These are phyloP conservation scores for Polyommatus icarus DNA, from an alignment of 2,888 invertebrate genomes.

Conservation along the genomic window DNA sequence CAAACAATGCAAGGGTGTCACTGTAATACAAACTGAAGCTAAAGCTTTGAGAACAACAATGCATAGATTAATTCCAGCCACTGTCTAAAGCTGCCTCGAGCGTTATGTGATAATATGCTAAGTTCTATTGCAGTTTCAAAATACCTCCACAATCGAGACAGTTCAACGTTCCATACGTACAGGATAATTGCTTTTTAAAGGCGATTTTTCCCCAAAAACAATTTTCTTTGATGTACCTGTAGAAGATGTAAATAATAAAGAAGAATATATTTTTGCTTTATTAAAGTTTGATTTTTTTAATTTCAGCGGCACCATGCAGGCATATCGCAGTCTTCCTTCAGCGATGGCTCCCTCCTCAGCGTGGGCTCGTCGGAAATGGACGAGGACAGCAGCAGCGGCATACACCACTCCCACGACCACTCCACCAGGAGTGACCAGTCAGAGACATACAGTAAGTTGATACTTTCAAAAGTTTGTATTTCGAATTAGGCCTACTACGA, in stretches of 20 bases:
- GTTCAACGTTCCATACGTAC: not conserved
- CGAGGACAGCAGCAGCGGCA: constrained; percentile 78
- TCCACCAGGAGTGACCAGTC: constrained; percentile 62
- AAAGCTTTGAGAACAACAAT: constrained; percentile 8
- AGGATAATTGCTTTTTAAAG: not conserved
- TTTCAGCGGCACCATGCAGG: constrained; percentile 73
- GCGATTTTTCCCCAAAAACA: too few relatives aligned
- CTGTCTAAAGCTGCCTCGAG: not conserved
- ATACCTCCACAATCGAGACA: not conserved
- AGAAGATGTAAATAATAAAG: too few relatives aligned
- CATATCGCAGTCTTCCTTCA: constrained; percentile 82
- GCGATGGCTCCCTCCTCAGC: constrained; percentile 89
- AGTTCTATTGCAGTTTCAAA: not conserved
- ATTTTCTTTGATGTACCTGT: too few relatives aligned
- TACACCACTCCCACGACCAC: constrained; percentile 63
- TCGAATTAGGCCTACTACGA: not conserved
- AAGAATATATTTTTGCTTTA: not conserved
- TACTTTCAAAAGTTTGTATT: not conserved
- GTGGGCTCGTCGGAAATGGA: constrained; percentile 90
- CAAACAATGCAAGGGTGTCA: not conserved
- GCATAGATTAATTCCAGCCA: constrained; percentile 7
- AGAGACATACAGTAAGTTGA: constrained; percentile 64
- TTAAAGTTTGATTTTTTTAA: constrained; percentile 16
- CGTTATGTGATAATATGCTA: not conserved
- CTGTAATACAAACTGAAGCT: not conserved